Base-by-base conservation (phyloP, 2,888 invertebrate species). In the Cataglyphis livida region DNA sequence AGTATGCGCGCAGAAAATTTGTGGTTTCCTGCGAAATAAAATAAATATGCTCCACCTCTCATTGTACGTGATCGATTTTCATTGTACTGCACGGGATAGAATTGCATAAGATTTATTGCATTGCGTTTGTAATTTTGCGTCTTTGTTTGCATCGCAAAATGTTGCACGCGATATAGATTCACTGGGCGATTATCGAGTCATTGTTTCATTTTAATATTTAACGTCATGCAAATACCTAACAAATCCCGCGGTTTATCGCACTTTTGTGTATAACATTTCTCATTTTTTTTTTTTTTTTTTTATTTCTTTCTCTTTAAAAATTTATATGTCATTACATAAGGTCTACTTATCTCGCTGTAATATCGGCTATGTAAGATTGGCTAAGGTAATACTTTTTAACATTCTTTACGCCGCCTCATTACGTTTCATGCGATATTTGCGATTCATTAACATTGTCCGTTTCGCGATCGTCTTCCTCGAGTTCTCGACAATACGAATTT, bases 21-120 rank as follows among this genome's bases (percentile, higher is more conserved):
- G 81, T 59, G 74, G 64, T 82, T 70, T 79, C 35, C 59, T 32
- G 66, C 41, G 18, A 57, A 78, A 59, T 78, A 70, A 78, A 78
- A 70, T 32, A n/a, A 65, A 65, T 25, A 28, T 28, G 6, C 0
- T 21, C 28, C n/a, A 3, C 41, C 35, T 32, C 54, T 76, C 54
- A 57, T 76, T 59, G 44, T 25, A 4, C 12, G 35, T 71, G 68
- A 61, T 44, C 59, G 70, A 70, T 70, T 59, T 70, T 70, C 44
- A 25, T 59, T 10, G 35, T 44, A 0, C 21, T 12, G 44, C 73
- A 12, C 41, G 75, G 25, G 38, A 38, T 64, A 38, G 68, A 32
- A 78, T 41, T 9, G 78, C 44, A 32, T 59, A 70, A 78, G 57
- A 78, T 68, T 78, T 44, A 78, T 70, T 44, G 28, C 18, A 12